Evolutionary conservation across 2,888 invertebrate genomes (phyloP).

Genomic region (Thymelicus acteon): DNA sequence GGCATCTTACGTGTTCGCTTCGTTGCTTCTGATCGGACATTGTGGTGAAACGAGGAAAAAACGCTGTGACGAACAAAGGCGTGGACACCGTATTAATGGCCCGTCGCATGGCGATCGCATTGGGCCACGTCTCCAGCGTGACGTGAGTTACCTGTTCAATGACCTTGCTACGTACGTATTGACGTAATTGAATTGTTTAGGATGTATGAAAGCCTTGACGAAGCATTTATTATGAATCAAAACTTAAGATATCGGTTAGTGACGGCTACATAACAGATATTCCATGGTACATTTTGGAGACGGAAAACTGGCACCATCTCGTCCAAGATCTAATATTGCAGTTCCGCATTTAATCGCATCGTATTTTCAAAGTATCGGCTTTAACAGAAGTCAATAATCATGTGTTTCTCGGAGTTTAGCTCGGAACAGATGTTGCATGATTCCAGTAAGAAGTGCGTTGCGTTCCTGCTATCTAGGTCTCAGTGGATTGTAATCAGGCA

Average conservation of each 20-base stretch:
- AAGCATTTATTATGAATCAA: constrained; percentile 29
- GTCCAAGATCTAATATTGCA: constrained; percentile 23
- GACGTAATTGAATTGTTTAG: constrained; percentile 55
- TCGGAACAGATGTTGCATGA: constrained; percentile 26
- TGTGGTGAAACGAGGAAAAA: not conserved
- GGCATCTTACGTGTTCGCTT: not conserved
- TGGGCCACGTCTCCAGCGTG: constrained; percentile 51
- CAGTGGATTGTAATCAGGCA: constrained; percentile 57
- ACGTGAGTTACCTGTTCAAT: constrained; percentile 58
- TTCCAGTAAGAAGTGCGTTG: not conserved
- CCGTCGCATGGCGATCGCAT: constrained; percentile 43
- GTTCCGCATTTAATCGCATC: not conserved
- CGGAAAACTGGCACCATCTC: constrained; percentile 20
- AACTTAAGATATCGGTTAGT: constrained; percentile 12
- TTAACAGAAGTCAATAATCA: constrained; percentile 1
- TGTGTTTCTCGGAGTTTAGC: constrained; percentile 8
- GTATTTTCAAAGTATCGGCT: not conserved
- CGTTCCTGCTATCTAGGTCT: constrained; percentile 40
- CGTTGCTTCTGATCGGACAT: not conserved
- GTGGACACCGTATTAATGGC: constrained; percentile 33
- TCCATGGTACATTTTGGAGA: constrained; percentile 22
- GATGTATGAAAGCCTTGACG: constrained; percentile 23
- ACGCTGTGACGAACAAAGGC: constrained; percentile 8
- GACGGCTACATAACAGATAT: not conserved
- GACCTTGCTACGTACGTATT: constrained; percentile 58